Evolutionary conservation across 1,140 invertebrate genomes (phyloP).

Genomic region (Schlechtendalia chinensis): DNA sequence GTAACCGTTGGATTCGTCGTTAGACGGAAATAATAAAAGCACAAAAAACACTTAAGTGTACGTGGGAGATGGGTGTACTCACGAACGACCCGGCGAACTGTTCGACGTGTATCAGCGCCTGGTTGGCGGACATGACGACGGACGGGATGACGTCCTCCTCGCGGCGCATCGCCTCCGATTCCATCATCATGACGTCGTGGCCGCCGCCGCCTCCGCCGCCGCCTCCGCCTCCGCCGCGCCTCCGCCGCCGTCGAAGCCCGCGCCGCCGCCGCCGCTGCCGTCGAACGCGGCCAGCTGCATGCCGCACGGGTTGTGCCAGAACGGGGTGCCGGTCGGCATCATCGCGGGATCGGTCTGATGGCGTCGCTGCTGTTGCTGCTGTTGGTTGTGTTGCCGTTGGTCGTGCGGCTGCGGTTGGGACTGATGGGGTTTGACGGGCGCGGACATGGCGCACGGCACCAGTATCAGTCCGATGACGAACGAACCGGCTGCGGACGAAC

Average conservation of each 20-base stretch:
- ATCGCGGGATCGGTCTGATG: slow-evolving; percentile 49
- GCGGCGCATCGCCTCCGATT: slow-evolving; percentile 3
- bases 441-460: slow-evolving; percentile 31
- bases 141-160: slow-evolving; percentile 56
- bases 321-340: slow-evolving; percentile 50
- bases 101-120: slow-evolving; percentile 58
- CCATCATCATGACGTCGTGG: slow-evolving; percentile 47
- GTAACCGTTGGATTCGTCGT: too few relatives aligned
- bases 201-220: slow-evolving; percentile 53
- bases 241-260: slow-evolving; percentile 55
- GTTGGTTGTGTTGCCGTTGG: too few relatives aligned
- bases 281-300: slow-evolving; percentile 55
- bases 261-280: slow-evolving; percentile 54
- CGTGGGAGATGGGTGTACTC: too few relatives aligned
- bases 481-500: slow-evolving; percentile 21
- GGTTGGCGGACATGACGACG: slow-evolving; percentile 59
- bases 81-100: slow-evolving; percentile 60
- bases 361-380: not conserved
- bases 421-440: slow-evolving; percentile 46
- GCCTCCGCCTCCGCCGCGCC: slow-evolving; percentile 56
- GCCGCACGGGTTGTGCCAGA: slow-evolving; percentile 62
- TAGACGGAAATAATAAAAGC: too few relatives aligned
- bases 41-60: too few relatives aligned
- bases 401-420: not conserved
- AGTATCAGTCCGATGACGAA: slow-evolving; percentile 36